These are phyloP conservation scores for Neoarius graeffei DNA, from an alignment of 2,113 vertebrate genomes.

Conservation along the genomic window DNA sequence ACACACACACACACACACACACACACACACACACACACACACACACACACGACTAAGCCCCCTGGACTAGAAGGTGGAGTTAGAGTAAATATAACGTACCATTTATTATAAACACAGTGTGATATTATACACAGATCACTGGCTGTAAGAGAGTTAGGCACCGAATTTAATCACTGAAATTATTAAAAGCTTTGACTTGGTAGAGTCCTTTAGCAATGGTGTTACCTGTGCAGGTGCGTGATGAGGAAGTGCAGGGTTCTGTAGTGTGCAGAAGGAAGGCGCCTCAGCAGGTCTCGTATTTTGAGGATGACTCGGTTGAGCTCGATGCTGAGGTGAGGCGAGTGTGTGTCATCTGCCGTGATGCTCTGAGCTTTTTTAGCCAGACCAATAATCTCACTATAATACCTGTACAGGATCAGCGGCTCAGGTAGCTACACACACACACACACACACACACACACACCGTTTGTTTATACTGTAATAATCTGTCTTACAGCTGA, in stretches of 20 bases:
- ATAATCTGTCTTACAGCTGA: not conserved
- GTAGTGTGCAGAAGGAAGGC: conserved; percentile 85
- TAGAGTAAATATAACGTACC: no score
- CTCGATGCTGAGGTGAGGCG: conserved; percentile 72
- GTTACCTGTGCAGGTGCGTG: conserved; percentile 86
- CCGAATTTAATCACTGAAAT: no score
- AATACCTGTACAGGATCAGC: conserved; percentile 89
- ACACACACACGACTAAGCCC: no score
- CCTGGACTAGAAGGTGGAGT: no score
- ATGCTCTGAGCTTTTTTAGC: conserved; percentile 86
- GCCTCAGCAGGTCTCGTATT: conserved; percentile 86
- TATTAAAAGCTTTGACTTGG: no score
- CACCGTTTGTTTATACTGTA: not conserved
- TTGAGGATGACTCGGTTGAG: conserved; percentile 85
- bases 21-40: no score
- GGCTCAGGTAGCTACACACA: conserved; percentile 89
- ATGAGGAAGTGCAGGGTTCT: conserved; percentile 88
- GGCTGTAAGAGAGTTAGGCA: no score
- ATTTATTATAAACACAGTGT: no score
- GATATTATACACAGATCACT: no score
- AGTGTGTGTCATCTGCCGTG: conserved; percentile 77
- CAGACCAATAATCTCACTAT: conserved; percentile 92
- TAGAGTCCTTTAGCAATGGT: conserved; percentile 54
- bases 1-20: not conserved
- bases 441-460: conserved; percentile 41